Evolutionary conservation across 2,797 vertebrate genomes (phyloP), one percentile per base, ranked within the genome.

Genomic region (Cyclopterus lumpus): DNA sequence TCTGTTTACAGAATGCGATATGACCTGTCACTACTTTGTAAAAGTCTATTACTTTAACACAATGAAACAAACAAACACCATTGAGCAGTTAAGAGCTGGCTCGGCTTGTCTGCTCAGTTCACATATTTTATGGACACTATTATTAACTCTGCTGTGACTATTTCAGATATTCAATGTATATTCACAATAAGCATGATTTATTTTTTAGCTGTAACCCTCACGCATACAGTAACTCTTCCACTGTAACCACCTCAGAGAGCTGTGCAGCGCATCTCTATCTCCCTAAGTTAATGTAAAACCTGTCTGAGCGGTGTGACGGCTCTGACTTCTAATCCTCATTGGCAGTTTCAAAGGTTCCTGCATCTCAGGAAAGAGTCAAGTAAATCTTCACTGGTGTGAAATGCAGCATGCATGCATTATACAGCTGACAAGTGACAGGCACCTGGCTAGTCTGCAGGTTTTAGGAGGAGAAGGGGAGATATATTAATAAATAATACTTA

Each of bases 401-500:
- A 78, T n/a, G 22, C 0, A 1, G 28, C 38, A 40, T 55, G 54
- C 38, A 42, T 51, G 26, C 42, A 70, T 16, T 71, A 36, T n/a
- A 74, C 67, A 77, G 44, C 63, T 32, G 71, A 77, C 38, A 79
- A 63, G 62, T 79, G 71, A 83, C 62, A 80, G 64, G 58, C 49
- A 89, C 44, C 69, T 57, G 54, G 62, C 73, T 46, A 53, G 54
- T 69, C 82, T 79, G 53, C 51, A 26, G 51, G 77, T 83, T 83
- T 75, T 42, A 55, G 20, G 32, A 46, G 28, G 36, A 57, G n/a
- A 63, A 2, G 49, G 20, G 18, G 34, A 66, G 16, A 46, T 18
- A 55, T 55, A 24, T 26, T 30, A 53, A 26, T 3, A 48, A 24
- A 26, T 44, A 28, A 70, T 91, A 95, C 94, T 94, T 88, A 94